Percentiles rank a stretch among this genome's conserved stretches.
These are phyloP conservation scores for Eupithecia subumbrata DNA, from an alignment of 2,888 invertebrate species.

Conservation along the genomic window DNA sequence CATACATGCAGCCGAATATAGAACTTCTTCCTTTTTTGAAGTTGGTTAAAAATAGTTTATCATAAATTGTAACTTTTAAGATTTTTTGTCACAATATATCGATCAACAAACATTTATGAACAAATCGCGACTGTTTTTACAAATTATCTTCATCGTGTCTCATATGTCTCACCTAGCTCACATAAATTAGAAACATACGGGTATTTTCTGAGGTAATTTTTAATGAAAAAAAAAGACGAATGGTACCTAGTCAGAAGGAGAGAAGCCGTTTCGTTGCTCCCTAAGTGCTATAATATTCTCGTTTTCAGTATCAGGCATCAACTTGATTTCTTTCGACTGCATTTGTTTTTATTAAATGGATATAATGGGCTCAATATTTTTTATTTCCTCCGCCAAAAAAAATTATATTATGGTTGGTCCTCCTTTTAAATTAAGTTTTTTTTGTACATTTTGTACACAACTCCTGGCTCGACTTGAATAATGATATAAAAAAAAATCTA, in stretches of 20 bases:
- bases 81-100: too few relatives aligned
- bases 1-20: too few relatives aligned
- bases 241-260: background rate
- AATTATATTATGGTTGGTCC: slow-evolving; percentile 23
- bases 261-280: slow-evolving; percentile 22
- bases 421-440: slow-evolving; percentile 12
- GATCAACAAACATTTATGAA: too few relatives aligned
- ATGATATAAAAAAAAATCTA: background rate
- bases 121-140: too few relatives aligned
- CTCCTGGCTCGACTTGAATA: background rate
- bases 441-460: background rate
- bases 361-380: slow-evolving; percentile 41
- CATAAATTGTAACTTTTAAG: too few relatives aligned
- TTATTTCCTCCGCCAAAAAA: slow-evolving; percentile 30
- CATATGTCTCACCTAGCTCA: background rate
- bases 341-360: slow-evolving; percentile 44
- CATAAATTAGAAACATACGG: background rate
- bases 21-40: too few relatives aligned
- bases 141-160: too few relatives aligned
- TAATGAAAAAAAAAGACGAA: background rate
- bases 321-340: slow-evolving; percentile 39
- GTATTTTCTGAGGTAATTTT: background rate
- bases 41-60: too few relatives aligned
- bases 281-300: slow-evolving; percentile 34
- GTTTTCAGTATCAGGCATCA: slow-evolving; percentile 36